phyloP scores from a whole-genome alignment of 2,888 invertebrate genomes.

The Drosophila mercatorum region DNA sequence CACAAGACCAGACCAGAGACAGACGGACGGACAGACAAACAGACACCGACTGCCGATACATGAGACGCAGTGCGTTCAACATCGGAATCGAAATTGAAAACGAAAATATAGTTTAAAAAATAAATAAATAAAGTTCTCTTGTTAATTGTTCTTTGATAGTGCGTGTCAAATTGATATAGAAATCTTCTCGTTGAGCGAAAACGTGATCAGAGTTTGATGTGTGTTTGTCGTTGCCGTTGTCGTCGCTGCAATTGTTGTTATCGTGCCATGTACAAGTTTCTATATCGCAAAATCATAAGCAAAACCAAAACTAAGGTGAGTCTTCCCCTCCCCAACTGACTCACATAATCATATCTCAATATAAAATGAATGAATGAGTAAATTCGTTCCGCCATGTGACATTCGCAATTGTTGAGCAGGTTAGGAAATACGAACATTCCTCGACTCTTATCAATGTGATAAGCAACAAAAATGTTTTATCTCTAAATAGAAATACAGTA shows the following conservation, averaged over 20 bases:
- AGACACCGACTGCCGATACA: slow-evolving; percentile 5
- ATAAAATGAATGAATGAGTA: slow-evolving; percentile 21
- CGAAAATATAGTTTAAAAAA: slow-evolving; percentile 20
- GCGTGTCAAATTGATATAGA: slow-evolving; percentile 28
- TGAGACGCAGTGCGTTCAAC: slow-evolving; percentile 42
- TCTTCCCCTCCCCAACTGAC: slow-evolving; percentile 25
- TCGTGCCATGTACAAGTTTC: slow-evolving; percentile 61
- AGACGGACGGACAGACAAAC: slow-evolving; percentile 4
- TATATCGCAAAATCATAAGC: slow-evolving; percentile 63
- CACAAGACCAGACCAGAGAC: slow-evolving; percentile 14
- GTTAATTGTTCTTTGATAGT: slow-evolving; percentile 26
- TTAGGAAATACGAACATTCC: slow-evolving; percentile 30
- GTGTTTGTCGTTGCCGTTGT: slow-evolving; percentile 22
- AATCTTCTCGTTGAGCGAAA: slow-evolving; percentile 22
- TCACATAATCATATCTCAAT: slow-evolving; percentile 15
- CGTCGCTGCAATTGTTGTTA: slow-evolving; percentile 13
- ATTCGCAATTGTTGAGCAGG: slow-evolving; percentile 42
- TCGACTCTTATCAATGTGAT: slow-evolving; percentile 15
- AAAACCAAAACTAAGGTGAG: slow-evolving; percentile 68
- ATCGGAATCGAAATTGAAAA: slow-evolving; percentile 28
- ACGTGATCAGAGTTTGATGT: slow-evolving; percentile 26
- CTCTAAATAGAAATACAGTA: background rate
- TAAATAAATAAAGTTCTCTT: slow-evolving; percentile 4
- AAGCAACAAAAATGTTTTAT: background rate
- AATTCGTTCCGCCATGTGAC: slow-evolving; percentile 7